These are phyloP conservation scores for Bovichtus variegatus DNA, from an alignment of 2,797 vertebrate species.

Conservation along the genomic window DNA sequence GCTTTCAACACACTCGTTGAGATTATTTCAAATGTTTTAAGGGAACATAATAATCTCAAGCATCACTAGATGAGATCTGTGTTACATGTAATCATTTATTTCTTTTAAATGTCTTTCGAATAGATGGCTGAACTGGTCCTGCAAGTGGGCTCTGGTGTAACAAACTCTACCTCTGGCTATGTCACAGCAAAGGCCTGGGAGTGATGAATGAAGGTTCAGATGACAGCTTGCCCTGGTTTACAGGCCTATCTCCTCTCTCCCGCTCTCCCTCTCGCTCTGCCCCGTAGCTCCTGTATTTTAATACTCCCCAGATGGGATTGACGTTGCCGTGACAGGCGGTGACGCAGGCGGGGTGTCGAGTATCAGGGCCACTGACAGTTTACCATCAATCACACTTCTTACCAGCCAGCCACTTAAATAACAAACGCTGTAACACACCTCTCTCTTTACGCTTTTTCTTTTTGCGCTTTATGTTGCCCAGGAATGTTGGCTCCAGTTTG, in stretches of 20 bases:
- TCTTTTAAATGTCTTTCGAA: constrained; percentile 42
- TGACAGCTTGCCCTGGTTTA: constrained; percentile 71
- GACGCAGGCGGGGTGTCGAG: constrained; percentile 81
- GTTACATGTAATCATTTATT: constrained; percentile 17
- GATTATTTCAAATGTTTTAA: neutral
- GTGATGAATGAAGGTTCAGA: constrained; percentile 73
- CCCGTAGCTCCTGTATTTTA: constrained; percentile 70
- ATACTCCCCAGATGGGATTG: constrained; percentile 79
- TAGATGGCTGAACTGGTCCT: constrained; percentile 37
- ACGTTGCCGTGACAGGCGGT: constrained; percentile 72
- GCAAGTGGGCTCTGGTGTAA: constrained; percentile 44
- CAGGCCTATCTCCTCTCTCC: constrained; percentile 45
- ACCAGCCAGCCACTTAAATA: constrained; percentile 64
- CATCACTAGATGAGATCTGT: constrained; percentile 19
- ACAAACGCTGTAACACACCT: constrained; percentile 51
- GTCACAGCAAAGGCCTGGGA: constrained; percentile 56
- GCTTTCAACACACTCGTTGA: neutral
- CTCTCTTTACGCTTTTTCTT: constrained; percentile 32
- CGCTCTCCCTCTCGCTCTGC: constrained; percentile 30
- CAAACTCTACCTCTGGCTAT: constrained; percentile 59
- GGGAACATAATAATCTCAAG: constrained; percentile 6
- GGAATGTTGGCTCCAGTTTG: constrained; percentile 43
- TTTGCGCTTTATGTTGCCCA: constrained; percentile 26
- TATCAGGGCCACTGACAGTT: constrained; percentile 75
- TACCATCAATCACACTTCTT: constrained; percentile 74